Base-by-base conservation (phyloP, 2,888 invertebrate species). In the Stegana nigrithorax region DNA sequence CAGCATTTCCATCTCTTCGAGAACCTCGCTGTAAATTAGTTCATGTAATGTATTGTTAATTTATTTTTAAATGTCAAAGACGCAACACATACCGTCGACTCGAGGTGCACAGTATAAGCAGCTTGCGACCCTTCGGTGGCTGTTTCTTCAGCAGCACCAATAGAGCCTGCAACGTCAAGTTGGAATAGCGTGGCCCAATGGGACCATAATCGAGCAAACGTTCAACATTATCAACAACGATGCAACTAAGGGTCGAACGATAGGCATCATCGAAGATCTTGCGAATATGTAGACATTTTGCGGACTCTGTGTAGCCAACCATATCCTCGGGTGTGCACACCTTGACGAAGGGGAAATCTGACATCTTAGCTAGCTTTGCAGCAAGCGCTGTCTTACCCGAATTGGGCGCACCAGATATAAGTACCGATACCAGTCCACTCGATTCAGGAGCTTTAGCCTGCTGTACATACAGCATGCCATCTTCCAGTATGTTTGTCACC, bases 261-360 rank as follows among this genome's bases (percentile, higher is more conserved):
- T 98, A 98, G 0, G 99, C 99, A 87, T 99, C 99, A 85, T 98
- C 98, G 87, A 99, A 99, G 65, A 96, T 91, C 94, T 98, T 98
- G 78, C 96, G 90, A 72, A 99, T 96, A 71, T 92, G 91, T 81
- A 96, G 88, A 86, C 98, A 98, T 85, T 99, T 99, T 27, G 98
- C 93, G 4, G 94, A 90, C 87, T 99, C 99, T 0, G 96, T 96
- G 83, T 90, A 98, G 6, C 99, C 99, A 70, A 97, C 92, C 96
- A 97, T 97, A 81, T 97, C 97, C 80, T 96, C 96, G 0, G 97
- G 97, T 17, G 95, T 93, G 87, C 95, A 95, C 14, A 96, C 94
- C 88, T 98, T 98, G 67, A 98, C 91, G 87, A 99, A 99, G 12
- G 99, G 99, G 87, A 98, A 98, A 85, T 98, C 97, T 0, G 98